A percentile compares a stretch with the other conserved stretches of the same genome.
Evolutionary conservation across 92 coral and sea anemone genomes (phyloP).

Genomic region (Virgularia gustaviana): DNA sequence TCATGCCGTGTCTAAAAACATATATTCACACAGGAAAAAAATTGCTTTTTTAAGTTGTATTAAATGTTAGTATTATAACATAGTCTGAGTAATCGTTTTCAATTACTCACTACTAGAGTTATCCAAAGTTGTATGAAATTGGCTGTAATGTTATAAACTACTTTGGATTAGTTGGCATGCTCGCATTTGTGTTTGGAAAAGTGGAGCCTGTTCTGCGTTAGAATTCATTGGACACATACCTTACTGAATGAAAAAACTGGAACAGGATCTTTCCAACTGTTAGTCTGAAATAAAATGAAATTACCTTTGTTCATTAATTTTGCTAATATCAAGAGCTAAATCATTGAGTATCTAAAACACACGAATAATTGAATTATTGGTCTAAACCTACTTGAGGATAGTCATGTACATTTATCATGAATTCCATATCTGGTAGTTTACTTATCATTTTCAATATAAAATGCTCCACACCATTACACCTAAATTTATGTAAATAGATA

Average conservation of each 20-base stretch:
- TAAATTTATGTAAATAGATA: constrained; percentile 20
- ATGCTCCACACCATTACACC: constrained; percentile 95
- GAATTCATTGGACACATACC: constrained; percentile 47
- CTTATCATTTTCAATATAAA: constrained; percentile 78
- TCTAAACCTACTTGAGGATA: constrained; percentile 72
- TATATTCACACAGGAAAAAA: no score
- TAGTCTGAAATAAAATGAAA: constrained; percentile 43
- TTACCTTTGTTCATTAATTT: no score
- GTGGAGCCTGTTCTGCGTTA: neutral
- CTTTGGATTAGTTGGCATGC: no score
- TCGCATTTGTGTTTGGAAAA: neutral
- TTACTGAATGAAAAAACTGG: constrained; percentile 97
- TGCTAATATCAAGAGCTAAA: neutral
- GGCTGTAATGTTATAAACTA: no score
- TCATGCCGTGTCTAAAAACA: constrained; percentile 64
- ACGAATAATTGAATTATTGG: neutral
- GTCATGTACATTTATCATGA: constrained; percentile 83
- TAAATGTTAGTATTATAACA: no score
- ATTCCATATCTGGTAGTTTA: constrained; percentile 92
- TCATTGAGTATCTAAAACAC: neutral
- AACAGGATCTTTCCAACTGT: constrained; percentile 62
- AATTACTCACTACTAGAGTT: no score
- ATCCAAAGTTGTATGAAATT: neutral
- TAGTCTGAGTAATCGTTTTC: no score
- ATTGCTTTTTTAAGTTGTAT: no score